These are phyloP conservation scores for Brachyhypopomus gauderio DNA, from an alignment of 2,113 vertebrate genomes.

Conservation along the genomic window DNA sequence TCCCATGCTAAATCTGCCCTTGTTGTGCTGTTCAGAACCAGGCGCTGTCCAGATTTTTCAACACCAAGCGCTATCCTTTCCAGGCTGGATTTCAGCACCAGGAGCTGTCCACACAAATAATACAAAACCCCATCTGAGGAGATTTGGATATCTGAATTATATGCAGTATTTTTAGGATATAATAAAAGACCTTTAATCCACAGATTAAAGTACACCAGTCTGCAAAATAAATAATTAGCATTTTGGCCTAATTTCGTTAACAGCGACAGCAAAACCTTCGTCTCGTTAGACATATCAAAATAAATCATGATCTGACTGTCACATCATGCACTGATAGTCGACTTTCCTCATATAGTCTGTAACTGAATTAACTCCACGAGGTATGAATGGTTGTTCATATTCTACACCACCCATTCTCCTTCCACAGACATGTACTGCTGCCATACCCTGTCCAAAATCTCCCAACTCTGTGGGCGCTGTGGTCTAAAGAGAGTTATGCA, in stretches of 20 bases:
- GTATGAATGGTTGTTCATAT: conserved; percentile 27
- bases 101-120: conserved; percentile 74
- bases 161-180: background rate
- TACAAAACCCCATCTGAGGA: conserved; percentile 12
- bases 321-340: conserved; percentile 16
- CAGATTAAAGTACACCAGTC: too few species aligned
- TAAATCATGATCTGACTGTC: background rate
- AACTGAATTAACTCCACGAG: conserved; percentile 29
- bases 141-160: background rate
- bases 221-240: background rate
- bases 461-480: conserved; percentile 60
- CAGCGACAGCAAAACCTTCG: background rate
- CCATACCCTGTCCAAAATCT: conserved; percentile 70
- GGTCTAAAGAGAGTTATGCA: conserved; percentile 65
- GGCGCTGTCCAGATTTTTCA: conserved; percentile 13
- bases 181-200: too few species aligned
- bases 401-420: conserved; percentile 24
- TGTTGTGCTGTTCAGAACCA: conserved; percentile 15
- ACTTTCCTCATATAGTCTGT: background rate
- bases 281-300: background rate
- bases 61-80: background rate
- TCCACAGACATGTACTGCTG: conserved; percentile 61
- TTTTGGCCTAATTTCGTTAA: background rate
- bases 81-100: conserved; percentile 74
- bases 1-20: conserved; percentile 8